Evolutionary conservation across 2,797 vertebrate species (phyloP), one percentile per base, ranked within the genome.

Genomic region (Xenopus petersii): DNA sequence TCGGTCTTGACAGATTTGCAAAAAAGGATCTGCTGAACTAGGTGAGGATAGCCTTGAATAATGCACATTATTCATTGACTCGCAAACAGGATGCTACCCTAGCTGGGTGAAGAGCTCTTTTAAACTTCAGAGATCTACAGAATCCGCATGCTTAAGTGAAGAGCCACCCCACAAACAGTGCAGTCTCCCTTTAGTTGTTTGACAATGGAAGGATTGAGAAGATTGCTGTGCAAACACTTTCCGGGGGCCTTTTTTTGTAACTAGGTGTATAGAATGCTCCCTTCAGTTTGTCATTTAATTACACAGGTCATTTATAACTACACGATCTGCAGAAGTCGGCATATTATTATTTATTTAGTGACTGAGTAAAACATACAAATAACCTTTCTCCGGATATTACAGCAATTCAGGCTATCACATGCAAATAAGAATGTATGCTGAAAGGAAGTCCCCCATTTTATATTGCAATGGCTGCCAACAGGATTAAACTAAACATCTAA

Each of bases 11-110:
- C 0, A 72, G 71, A 81, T 70, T 79, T 59, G 67, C 65, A 16
- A 73, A 69, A 21, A 30, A 73, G 48, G 65, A 63, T 16, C 71
- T 64, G 24, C 54, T 59, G 51, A 70, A 74, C 64, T 51, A 42
- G 46, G 67, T 64, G 71, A 74, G 58, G 71, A 70, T 72, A 61
- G 54, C 24, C 46, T 30, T 30, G 67, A 79, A 70, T 70, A 79
- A 79, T 78, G 75, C 71, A 73, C 71, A 70, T 79, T 74, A 69
- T 74, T 79, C 76, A 74, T 61, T 66, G 49, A 49, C 70, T 51
- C 2, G 24, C 51, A 47, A 48, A 70, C 70, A 73, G 75, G 75
- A 78, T 73, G 71, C 60, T 12, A 69, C 73, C 70, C 55, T 69
- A 56, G 56, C 65, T 49, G 66, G 51, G 48, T 63, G 71, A 58